Evolutionary conservation across 2,888 invertebrate species (phyloP).

Genomic region (Drosophila neoperkinsi): DNA sequence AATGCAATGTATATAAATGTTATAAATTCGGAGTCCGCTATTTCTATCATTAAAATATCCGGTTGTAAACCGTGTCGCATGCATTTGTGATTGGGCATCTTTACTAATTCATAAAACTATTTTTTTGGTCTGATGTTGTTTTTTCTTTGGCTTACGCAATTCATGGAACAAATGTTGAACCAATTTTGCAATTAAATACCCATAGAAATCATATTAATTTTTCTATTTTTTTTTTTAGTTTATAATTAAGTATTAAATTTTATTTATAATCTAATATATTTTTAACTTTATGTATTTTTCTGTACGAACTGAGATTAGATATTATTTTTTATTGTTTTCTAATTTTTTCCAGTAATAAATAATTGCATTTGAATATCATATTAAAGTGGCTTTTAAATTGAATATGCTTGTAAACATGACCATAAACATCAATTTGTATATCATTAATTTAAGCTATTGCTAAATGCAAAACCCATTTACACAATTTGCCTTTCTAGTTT

Average conservation of each 20-base stretch:
- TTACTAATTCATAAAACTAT: background rate
- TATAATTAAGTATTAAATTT: background rate
- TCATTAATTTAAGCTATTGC: conserved; percentile 3
- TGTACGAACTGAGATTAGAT: accelerated
- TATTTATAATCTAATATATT: background rate
- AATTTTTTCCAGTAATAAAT: background rate
- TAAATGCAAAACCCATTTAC: background rate
- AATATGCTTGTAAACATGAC: background rate
- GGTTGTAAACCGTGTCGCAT: background rate
- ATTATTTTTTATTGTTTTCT: background rate
- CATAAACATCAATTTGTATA: background rate
- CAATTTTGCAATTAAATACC: background rate
- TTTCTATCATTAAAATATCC: background rate
- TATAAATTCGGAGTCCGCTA: background rate
- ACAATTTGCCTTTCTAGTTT: conserved; percentile 25
- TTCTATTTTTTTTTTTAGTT: background rate
- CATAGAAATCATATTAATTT: too few species aligned
- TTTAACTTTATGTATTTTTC: background rate
- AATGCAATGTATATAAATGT: background rate
- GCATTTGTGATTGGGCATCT: background rate
- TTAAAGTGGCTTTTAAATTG: background rate
- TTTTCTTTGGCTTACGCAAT: background rate
- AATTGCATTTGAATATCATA: background rate
- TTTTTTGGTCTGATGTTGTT: background rate
- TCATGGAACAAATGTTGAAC: background rate